Evolutionary conservation across 1,140 invertebrate species (phyloP), one percentile per base, ranked within the genome.

Genomic region (Tyrophagus putrescentiae): DNA sequence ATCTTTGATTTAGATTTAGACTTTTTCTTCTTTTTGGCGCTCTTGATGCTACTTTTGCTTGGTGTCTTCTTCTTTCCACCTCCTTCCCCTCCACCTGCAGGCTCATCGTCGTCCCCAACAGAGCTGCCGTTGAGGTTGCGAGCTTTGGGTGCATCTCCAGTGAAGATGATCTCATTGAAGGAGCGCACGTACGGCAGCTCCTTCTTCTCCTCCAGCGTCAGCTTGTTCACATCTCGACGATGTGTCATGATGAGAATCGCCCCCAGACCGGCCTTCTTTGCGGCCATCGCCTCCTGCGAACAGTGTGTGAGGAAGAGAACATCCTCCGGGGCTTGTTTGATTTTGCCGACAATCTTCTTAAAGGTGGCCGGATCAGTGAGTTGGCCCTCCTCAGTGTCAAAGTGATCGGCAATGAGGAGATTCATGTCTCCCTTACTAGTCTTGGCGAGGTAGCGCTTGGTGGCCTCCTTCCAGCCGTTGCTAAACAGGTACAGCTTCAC

Each of bases 361-460:
- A 4, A 62, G 6, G 61, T 62, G 16, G 42, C 60, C 9, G 16
- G 9, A 16, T 62, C 25, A 27, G 13, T 53, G 4, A 62, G 33
- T n/a, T 23, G 32, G 28, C 61, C 61, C n/a, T 41, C 27, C 23
- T 7, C 28, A 11, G n/a, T 62, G 33, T 62, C 61, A 33, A 62
- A 62, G 50, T 62, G 61, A 11, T 48, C 61, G 34, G 18, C 25
- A 7, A 62, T 62, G 13, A 62, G 25, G 25, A 62, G 29, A 28
- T 60, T 62, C 11, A 62, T 18, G 31, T 62, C 61, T 5, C 61
- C 61, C 28, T 62, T 56, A 52, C 45, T 62, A 23, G 61, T 62
- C 18, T 62, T 42, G n/a, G 18, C 16, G 16, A 62, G 9, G 31
- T 28, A 41, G 25, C 23, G 18, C 44, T 62, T 62, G 11, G 34